Conservation (phyloP, 2,113 vertebrate genomes). For the Actenoides hombroni region DNA sequence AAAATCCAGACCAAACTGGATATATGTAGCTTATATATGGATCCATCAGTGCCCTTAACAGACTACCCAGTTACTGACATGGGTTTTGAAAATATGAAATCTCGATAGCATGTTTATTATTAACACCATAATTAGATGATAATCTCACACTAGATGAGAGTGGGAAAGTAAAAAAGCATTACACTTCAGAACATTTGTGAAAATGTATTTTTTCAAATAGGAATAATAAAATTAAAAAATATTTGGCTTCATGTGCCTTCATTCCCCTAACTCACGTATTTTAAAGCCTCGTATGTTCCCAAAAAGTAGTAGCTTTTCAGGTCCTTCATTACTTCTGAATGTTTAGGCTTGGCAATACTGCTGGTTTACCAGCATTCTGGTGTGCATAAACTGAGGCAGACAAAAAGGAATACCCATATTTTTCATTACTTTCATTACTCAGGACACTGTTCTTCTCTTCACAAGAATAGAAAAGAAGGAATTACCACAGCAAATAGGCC, state of each 20-base stretch:
- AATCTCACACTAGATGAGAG: background rate
- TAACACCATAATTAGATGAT: background rate
- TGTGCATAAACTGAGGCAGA: accelerated
- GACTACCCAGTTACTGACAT: background rate
- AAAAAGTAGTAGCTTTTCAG: background rate
- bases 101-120: background rate
- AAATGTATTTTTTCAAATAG: background rate
- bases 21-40: background rate
- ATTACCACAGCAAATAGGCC: background rate
- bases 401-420: background rate
- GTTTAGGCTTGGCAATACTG: background rate
- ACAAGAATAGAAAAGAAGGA: background rate
- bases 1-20: background rate
- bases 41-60: background rate
- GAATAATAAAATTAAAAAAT: background rate
- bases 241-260: background rate
- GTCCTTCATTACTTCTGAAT: background rate
- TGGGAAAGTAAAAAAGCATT: background rate
- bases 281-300: background rate
- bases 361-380: background rate
- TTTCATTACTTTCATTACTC: background rate
- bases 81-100: background rate
- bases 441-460: background rate
- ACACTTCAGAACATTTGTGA: accelerated
- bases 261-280: background rate